Base-by-base conservation (phyloP, 2,113 vertebrate species). In the Dromaius novaehollandiae region DNA sequence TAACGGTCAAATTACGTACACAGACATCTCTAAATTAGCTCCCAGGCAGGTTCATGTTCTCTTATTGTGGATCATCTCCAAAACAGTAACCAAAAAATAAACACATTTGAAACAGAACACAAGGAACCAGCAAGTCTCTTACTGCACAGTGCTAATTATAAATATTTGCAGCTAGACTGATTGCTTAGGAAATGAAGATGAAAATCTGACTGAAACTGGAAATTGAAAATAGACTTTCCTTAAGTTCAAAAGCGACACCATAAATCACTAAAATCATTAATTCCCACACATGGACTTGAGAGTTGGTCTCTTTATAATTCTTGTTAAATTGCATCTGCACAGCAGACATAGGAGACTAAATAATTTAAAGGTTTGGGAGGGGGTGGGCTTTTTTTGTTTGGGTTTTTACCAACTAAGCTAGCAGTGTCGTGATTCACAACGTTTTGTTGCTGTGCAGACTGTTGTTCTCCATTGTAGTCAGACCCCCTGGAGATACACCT, bases 201-300 rank as follows among this genome's bases (percentile, higher is more conserved):
- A 96, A 97, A 96, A 86, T 90, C 65, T 94, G 87, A 87, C 88
- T 82, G 40, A 70, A 95, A 97, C n/a, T 30, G 9, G 83, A 97
- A 96, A 97, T 48, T 84, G 94, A 97, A 98, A 97, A 94, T 3
- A 88, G 80, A 88, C 87, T 98, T 95, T 81, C 82, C 79, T 97
- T n/a, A 93, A 96, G 85, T 96, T 96, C 73, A 95, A 97, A 97
- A 97, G 85, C 80, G 95, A 91, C 79, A 81, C 34, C 44, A 87
- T 83, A 97, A 97, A 97, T 98, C 86, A 96, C 71, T 82, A 83
- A 89, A 96, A 89, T 53, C 7, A 94, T 93, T 97, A 80, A 96
- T 96, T 96, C 89, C 55, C 65, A 32, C 81, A 71, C 19, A 75
- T 8, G 51, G 63, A 90, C 78, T 84, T 76, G 55, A 66, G 60